Evolutionary conservation across 2,888 invertebrate genomes (phyloP), one percentile per base, ranked within the genome.

Genomic region (Kuschelorhynchus macadamiae): DNA sequence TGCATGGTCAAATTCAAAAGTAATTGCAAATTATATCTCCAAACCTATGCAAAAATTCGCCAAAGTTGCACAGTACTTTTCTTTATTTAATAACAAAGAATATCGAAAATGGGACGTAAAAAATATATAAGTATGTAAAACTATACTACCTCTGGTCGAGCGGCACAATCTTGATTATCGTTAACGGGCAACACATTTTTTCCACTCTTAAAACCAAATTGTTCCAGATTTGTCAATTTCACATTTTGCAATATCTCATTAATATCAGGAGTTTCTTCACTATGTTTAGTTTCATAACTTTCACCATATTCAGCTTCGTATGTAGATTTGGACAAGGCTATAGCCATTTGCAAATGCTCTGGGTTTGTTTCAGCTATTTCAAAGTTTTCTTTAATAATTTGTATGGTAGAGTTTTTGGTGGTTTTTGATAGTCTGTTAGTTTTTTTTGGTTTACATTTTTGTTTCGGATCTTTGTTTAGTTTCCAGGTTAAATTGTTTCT

Each of bases 341-440:
- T 84, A 42, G 90, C 91, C 80, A 91, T 76, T 79, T 90, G 89
- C 68, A 91, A 81, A 72, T 91, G 88, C 74, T 91, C 89, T 0
- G 88, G 83, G 82, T 90, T 88, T 46, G 89, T 83, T 79, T 90
- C 89, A 55, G 85, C 75, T 81, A 82, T 70, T 81, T 76, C 32
- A 84, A 87, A 67, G 85, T 84, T 76, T 77, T 81, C 74, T 83
- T 84, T 82, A 83, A 86, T 68, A 83, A 84, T 77, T 75, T 85
- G 86, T 16, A 81, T 72, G 57, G 85, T 71, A 42, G 85, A 75
- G 42, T 76, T 67, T 60, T 76, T 52, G 14, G 17, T 14, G 9
- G 11, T 18, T 55, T 47, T 50, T 20, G 16, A 44, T 61, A 67
- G 17, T 21, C 36, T 39, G 3, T 18, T 70, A 7, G 18, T 50